A percentile compares a stretch with the other conserved stretches of the same genome.
Evolutionary conservation across 2,797 vertebrate genomes (phyloP).

Genomic region (Agapornis canus): DNA sequence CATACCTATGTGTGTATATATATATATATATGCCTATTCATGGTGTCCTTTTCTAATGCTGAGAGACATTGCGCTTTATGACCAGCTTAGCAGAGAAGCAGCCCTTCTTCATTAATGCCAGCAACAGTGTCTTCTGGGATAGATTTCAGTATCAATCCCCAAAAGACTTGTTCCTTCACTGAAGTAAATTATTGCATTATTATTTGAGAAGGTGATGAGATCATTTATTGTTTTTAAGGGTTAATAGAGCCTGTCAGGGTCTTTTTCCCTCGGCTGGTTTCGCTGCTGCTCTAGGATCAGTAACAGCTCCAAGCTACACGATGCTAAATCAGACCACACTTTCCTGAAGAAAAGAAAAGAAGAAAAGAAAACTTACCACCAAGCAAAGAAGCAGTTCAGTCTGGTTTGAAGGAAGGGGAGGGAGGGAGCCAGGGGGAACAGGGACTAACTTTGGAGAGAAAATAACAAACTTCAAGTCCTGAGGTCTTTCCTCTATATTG

Average conservation of each 20-base stretch:
- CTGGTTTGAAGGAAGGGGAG: conserved; percentile 65
- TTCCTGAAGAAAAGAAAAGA: conserved; percentile 47
- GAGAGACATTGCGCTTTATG: not conserved
- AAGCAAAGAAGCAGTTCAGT: conserved; percentile 77
- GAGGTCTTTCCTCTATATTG: conserved; percentile 78
- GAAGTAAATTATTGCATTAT: conserved; percentile 56
- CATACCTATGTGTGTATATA: not conserved
- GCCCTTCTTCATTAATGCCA: conserved; percentile 1
- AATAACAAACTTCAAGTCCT: conserved; percentile 75
- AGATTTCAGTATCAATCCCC: conserved; percentile 20
- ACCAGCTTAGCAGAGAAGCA: not conserved
- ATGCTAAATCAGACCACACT: conserved; percentile 73
- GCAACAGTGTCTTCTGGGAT: not conserved
- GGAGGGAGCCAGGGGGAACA: conserved; percentile 57
- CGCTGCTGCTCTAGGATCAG: conserved; percentile 43
- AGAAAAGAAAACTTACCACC: conserved; percentile 65
- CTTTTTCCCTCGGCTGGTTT: conserved; percentile 45
- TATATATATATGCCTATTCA: fast-evolving
- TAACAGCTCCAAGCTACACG: conserved; percentile 63
- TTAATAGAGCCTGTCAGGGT: conserved; percentile 68
- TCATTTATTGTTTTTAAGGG: conserved; percentile 75
- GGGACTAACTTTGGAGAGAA: conserved; percentile 72
- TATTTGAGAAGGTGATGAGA: conserved; percentile 66
- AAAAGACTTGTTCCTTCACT: conserved; percentile 39
- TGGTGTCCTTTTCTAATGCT: not conserved